These are phyloP conservation scores for Gulo gulo DNA, from an alignment of 2,113 vertebrate species.

Conservation along the genomic window DNA sequence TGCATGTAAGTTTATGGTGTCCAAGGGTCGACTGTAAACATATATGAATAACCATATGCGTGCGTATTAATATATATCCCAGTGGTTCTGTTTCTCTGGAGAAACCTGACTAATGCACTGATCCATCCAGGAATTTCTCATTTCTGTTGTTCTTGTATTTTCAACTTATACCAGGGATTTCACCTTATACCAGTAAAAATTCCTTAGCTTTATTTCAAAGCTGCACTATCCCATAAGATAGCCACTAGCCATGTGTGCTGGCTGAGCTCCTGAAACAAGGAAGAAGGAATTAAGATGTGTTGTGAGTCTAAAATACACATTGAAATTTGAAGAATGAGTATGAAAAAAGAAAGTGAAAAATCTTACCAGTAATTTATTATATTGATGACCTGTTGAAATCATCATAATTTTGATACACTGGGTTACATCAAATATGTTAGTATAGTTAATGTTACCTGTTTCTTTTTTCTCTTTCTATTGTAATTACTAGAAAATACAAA, in stretches of 20 bases:
- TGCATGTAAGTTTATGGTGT: neutral
- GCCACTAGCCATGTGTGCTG: neutral
- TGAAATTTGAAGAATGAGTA: neutral
- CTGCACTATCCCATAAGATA: neutral
- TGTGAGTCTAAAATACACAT: neutral
- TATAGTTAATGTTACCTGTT: neutral
- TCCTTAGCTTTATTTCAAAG: neutral
- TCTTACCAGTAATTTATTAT: neutral
- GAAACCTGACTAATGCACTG: neutral
- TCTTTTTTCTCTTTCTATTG: neutral
- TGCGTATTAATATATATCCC: neutral
- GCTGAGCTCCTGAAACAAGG: neutral
- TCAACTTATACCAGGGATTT: neutral
- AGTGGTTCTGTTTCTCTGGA: neutral
- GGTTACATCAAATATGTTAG: neutral
- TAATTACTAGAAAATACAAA: neutral
- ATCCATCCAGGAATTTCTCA: neutral
- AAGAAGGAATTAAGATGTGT: neutral
- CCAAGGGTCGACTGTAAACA: neutral
- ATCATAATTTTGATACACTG: neutral
- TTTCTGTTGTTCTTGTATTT: neutral
- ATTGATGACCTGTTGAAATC: neutral
- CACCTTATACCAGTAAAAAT: neutral
- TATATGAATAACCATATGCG: neutral
- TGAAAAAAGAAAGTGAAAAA: neutral